Evolutionary conservation across 2,888 invertebrate genomes (phyloP).

Genomic region (Ornithoptera alexandrae): DNA sequence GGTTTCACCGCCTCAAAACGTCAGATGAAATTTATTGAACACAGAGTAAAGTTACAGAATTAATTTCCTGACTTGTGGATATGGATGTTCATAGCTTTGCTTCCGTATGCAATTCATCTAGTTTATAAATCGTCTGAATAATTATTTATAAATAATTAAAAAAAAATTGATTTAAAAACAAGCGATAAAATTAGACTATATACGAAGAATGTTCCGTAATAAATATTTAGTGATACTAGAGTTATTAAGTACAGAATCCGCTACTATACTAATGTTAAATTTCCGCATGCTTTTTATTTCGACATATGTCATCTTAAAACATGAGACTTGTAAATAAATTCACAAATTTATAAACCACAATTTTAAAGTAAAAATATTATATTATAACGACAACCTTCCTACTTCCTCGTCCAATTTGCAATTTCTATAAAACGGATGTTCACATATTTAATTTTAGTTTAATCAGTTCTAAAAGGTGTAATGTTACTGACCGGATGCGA

Average conservation of each 20-base stretch:
- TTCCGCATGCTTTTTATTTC: no score
- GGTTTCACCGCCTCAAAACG: constrained; percentile 25
- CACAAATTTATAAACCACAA: neutral
- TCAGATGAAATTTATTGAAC: constrained; percentile 23
- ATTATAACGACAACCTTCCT: neutral
- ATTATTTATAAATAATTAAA: neutral
- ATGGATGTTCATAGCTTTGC: neutral
- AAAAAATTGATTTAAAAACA: neutral
- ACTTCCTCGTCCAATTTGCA: constrained; percentile 16
- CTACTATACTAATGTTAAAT: no score
- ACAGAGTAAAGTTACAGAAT: constrained; percentile 24
- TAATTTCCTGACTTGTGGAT: constrained; percentile 21
- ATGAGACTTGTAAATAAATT: neutral
- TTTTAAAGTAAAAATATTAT: neutral
- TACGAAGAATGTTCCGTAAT: no score
- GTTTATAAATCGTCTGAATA: neutral
- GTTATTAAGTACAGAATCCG: no score
- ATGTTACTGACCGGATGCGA: constrained; percentile 23
- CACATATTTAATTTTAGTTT: constrained; percentile 18
- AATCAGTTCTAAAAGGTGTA: constrained; percentile 23
- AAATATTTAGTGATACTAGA: no score
- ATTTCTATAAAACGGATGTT: constrained; percentile 26
- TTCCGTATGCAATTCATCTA: neutral
- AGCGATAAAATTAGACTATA: no score
- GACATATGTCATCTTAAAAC: neutral